Base-by-base conservation (phyloP, 1,140 invertebrate genomes). In the Brachionus rotundiformis region DNA sequence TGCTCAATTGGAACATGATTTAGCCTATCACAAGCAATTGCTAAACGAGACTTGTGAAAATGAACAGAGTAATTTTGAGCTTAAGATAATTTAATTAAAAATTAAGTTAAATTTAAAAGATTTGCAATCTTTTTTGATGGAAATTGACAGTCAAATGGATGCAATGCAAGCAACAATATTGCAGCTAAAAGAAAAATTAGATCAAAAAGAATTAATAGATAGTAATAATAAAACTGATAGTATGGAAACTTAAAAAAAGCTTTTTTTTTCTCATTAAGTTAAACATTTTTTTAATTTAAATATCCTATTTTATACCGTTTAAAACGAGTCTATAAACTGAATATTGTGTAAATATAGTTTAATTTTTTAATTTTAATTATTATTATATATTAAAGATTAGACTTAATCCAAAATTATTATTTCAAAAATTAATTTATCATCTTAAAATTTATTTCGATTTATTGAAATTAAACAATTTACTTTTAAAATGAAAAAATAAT, bases 1-100 rank as follows among this genome's bases (percentile, higher is more conserved):
- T 85, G 95, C 96, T 36, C 97, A 98, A 88, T 89, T 98, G 31
- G 96, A 98, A 89, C 94, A 94, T 82, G 95, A 98, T 88, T 89
- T 98, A 81, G 94, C 95, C 2, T 89, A 98, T 84, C 94, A 98
- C 86, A 96, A 94, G 87, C 96, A 93, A 87, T 33, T 81, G 6
- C 39, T 81, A 19, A 79, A 79, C 25, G 76, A 59, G n/a, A 63
- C 76, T 16, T 79, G 76, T 19, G 76, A 79, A 63, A 79, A 79
- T 41, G 76, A 79, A 29, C 76, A 79, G 33, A 79, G 76, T 79
- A 77, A 77, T 10, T 77, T 31, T 11, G 1, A 39, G 7, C 1
- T 75, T 8, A 23, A 54, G 19, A 54, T 2, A 10, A 39, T 39
- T 2, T 19, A 3, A 23, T 49, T 49, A 54, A 54, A 54, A 19